Percentiles rank a stretch among this genome's conserved stretches.
These are phyloP conservation scores for pig (Sus scrofa) DNA, from an alignment of 2,113 vertebrate species.

Conservation along the genomic window T2T-Sscrofa CM000822.6:35814501-35815000, in stretches of 20 bases:
- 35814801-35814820: too few species aligned
- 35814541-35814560: background rate
- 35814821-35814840: too few species aligned
- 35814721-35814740: background rate
- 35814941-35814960: too few species aligned
- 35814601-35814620: conserved; percentile 31
- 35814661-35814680: background rate
- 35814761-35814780: background rate
- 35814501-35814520: background rate
- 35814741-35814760: background rate
- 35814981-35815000: too few species aligned
- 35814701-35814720: background rate
- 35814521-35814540: background rate
- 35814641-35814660: background rate
- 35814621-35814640: background rate
- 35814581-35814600: conserved; percentile 18
- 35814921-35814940: too few species aligned
- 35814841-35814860: too few species aligned
- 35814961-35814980: too few species aligned
- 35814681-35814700: background rate
- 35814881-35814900: too few species aligned
- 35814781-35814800: too few species aligned
- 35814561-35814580: background rate
- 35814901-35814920: too few species aligned
- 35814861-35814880: too few species aligned